phyloP scores from a whole-genome alignment of 2,113 vertebrate species.

The Osmerus eperlanus region DNA sequence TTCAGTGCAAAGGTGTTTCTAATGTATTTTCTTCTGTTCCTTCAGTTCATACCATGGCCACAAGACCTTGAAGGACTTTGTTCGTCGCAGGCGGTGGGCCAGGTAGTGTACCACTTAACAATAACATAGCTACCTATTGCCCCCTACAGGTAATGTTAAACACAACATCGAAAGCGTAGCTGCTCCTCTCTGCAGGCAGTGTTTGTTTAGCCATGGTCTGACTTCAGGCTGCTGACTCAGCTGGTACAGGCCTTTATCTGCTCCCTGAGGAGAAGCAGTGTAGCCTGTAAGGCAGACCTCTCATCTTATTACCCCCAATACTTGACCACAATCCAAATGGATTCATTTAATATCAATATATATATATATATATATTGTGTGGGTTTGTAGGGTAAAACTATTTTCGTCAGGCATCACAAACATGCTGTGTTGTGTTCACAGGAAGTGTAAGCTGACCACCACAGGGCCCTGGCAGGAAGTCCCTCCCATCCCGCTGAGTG shows the following conservation, averaged over 20 bases:
- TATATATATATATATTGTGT: too few species aligned
- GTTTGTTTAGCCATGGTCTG: background rate
- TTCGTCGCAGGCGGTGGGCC: constrained; percentile 91
- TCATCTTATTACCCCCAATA: too few species aligned
- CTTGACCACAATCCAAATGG: too few species aligned
- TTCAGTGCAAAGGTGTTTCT: too few species aligned
- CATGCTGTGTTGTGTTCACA: constrained; percentile 42
- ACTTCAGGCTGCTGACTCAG: background rate
- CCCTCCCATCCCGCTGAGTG: constrained; percentile 82
- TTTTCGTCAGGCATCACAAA: too few species aligned
- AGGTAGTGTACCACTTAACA: constrained; percentile 71
- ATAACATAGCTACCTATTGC: background rate
- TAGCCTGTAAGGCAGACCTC: too few species aligned
- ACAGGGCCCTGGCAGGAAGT: constrained; percentile 95
- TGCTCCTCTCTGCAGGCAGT: background rate
- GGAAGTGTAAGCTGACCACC: constrained; percentile 93
- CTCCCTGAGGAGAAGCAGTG: too few species aligned
- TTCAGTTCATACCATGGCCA: constrained; percentile 89
- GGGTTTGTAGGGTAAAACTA: too few species aligned
- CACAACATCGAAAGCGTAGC: too few species aligned
- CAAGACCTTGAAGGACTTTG: constrained; percentile 98
- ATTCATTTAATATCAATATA: too few species aligned
- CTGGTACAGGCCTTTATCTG: too few species aligned
- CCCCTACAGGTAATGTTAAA: too few species aligned
- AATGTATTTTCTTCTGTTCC: constrained; percentile 10